Base-by-base conservation (phyloP, 1,140 invertebrate genomes). In the Scaptomyza pallida region DNA sequence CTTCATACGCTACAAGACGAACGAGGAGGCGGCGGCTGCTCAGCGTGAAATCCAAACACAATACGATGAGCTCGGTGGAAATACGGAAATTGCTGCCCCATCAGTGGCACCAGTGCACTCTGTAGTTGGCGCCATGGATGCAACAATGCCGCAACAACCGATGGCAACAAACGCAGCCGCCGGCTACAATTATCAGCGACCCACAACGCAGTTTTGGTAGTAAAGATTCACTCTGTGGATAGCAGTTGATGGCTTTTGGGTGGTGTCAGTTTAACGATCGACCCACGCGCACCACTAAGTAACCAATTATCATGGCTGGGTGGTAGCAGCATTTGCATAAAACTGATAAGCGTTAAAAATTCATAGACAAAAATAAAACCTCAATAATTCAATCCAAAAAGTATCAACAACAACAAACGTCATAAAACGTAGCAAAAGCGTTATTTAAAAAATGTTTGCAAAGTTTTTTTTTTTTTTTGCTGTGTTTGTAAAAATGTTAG, bases 1-100 rank as follows among this genome's bases (percentile, higher is more conserved):
- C 92, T 95, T 95, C 89, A 95, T 95, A 72, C 92, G 94, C 60
- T 95, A 95, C 90, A 95, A 94, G 75, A 94, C 94, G 9, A 94
- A 94, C 92, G 94, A 92, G 57, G 92, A 93, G 61, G 92, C 90
- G 8, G 69, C 50, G 0, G 78, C 80, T 1, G 90, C 90, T 4
- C 86, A 90, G 52, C 72, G 60, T 19, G 72, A 91, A 50, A 91
- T 91, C 19, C 90, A 91, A 72, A 78, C 61, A 9, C 89, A 90
- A 45, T 90, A 89, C 61, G 89, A 90, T 16, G 50, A 72, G 13
- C 61, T 90, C 12, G 89, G 89, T 3, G 89, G 89, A 5, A 86
- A 89, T 5, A 83, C 63, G 0, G 85, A 90, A 5, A 68, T 72
- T 15, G 68, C 72, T 0, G 89, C 82, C 0, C 86, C 77, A 26